Evolutionary conservation across 2,888 invertebrate species (phyloP).

Genomic region (Leptopilina myrica): DNA sequence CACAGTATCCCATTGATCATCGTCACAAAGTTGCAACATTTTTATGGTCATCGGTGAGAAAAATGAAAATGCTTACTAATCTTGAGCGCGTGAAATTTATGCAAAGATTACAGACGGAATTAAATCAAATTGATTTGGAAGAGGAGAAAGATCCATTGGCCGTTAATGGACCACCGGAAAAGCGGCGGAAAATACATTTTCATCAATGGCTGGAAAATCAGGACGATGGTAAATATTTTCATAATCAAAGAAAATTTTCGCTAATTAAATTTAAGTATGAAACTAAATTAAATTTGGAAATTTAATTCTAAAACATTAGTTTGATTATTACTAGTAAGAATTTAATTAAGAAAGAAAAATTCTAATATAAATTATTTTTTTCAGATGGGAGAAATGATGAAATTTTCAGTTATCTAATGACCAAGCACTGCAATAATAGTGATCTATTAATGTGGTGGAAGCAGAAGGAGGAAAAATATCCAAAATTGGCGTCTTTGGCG

Average conservation of each 20-base stretch:
- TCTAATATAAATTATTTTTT: neutral
- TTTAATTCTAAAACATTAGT: too few relatives aligned
- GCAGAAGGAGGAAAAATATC: neutral
- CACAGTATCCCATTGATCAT: neutral
- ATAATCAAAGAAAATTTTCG: too few relatives aligned
- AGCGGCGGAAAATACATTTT: conserved; percentile 5
- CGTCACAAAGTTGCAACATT: conserved; percentile 7
- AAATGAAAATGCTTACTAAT: conserved; percentile 16
- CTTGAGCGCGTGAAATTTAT: neutral
- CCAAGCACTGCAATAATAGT: neutral
- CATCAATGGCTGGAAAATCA: conserved; percentile 9
- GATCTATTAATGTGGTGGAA: neutral
- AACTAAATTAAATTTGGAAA: neutral
- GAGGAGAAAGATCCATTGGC: conserved; percentile 8
- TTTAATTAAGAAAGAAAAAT: neutral
- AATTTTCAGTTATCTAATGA: neutral
- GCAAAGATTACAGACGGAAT: neutral
- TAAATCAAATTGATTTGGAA: neutral
- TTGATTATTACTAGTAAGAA: too few relatives aligned
- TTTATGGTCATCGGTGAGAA: neutral
- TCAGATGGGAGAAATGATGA: neutral
- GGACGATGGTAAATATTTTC: conserved; percentile 2
- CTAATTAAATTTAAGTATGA: too few relatives aligned
- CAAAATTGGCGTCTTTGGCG: conserved; percentile 2
- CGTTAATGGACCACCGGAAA: neutral